Percentiles rank a stretch among this genome's conserved stretches.
These are phyloP conservation scores for Pomatostomus ruficeps DNA, from an alignment of 2,113 vertebrate species.

Conservation along the genomic window DNA sequence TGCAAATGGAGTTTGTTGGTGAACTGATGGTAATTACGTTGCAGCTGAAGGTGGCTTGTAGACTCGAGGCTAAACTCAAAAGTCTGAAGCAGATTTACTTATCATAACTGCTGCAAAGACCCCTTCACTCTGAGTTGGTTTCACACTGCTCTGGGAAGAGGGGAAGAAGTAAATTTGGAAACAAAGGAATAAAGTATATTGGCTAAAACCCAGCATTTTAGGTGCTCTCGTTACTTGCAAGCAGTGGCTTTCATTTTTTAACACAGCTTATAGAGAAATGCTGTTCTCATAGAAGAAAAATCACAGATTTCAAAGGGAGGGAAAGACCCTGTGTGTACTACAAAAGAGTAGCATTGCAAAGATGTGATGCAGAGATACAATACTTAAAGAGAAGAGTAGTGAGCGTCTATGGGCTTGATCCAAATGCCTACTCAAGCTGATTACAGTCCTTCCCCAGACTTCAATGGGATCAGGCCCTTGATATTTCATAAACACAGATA, in stretches of 20 bases:
- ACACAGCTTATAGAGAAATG: not conserved
- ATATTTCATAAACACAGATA: slow-evolving; percentile 46
- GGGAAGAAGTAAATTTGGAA: not conserved
- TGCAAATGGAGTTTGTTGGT: not conserved
- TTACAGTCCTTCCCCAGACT: slow-evolving; percentile 26
- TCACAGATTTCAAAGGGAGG: slow-evolving; percentile 23
- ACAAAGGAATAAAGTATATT: not conserved
- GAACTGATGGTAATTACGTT: not conserved
- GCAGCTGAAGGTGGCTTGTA: not conserved
- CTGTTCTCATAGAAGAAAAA: not conserved
- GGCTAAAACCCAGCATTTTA: not conserved
- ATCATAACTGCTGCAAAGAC: not conserved
- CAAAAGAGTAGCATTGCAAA: not conserved
- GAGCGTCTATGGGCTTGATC: slow-evolving; percentile 24
- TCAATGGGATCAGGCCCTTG: slow-evolving; percentile 42
- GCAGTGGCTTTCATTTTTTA: not conserved
- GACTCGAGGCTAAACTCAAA: not conserved
- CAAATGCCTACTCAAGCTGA: slow-evolving; percentile 22
- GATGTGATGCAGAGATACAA: slow-evolving; percentile 27
- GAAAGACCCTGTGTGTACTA: not conserved
- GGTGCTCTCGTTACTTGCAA: not conserved
- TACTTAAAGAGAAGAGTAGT: not conserved
- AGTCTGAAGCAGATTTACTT: not conserved
- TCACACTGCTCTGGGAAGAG: not conserved
- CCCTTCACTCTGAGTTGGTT: not conserved